Evolutionary conservation across 2,888 invertebrate species (phyloP).

Genomic region (Phalangium opilio): DNA sequence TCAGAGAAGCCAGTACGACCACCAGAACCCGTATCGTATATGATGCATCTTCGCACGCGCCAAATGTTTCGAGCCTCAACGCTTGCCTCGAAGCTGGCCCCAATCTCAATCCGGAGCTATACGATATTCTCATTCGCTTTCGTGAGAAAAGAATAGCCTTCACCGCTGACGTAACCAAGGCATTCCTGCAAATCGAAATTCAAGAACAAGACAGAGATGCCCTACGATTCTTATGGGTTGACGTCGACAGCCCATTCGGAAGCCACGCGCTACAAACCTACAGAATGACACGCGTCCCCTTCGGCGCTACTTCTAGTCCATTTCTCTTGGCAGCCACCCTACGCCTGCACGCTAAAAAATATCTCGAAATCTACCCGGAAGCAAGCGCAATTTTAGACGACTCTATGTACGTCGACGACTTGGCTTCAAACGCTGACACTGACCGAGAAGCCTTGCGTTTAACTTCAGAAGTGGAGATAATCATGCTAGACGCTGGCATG

Average conservation of each 20-base stretch:
- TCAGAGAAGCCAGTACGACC: too few species aligned
- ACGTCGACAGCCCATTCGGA: neutral
- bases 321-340: slow-evolving; percentile 3
- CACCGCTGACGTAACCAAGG: slow-evolving; percentile 8
- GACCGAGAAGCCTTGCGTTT: neutral
- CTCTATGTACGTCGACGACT: slow-evolving; percentile 2
- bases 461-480: neutral
- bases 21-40: slow-evolving; percentile 3
- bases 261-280: too few species aligned
- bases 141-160: slow-evolving; percentile 12
- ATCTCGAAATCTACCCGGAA: neutral
- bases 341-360: slow-evolving; percentile 3
- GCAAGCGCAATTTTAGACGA: neutral
- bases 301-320: slow-evolving; percentile 1
- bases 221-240: slow-evolving; percentile 6
- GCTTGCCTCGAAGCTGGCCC: slow-evolving; percentile 4
- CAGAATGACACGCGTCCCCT: neutral
- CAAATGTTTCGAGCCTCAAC: slow-evolving; percentile 5
- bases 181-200: slow-evolving; percentile 7
- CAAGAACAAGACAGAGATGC: slow-evolving; percentile 5
- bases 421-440: neutral
- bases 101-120: slow-evolving; percentile 3
- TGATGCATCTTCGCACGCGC: slow-evolving; percentile 7
- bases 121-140: slow-evolving; percentile 1
- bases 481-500: neutral